A percentile compares a stretch with the other conserved stretches of the same genome.
phyloP scores from a whole-genome alignment of 2,797 vertebrate genomes.

The Euphonia xanthogaster region DNA sequence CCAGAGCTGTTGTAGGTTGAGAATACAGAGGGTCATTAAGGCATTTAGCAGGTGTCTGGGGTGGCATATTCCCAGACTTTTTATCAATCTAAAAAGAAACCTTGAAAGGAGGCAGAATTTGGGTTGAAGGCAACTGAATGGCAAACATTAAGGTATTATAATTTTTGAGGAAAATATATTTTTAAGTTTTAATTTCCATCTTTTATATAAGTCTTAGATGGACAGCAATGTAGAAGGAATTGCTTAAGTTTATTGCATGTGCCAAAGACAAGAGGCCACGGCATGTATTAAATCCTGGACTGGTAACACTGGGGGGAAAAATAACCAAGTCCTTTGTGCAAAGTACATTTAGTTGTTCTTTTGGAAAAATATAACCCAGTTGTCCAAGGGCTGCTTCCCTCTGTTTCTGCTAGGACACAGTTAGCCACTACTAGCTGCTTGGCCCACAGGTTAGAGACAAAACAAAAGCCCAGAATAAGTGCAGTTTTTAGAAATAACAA shows the following conservation, averaged over 20 bases:
- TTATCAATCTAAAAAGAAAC: neutral
- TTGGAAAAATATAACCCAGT: neutral
- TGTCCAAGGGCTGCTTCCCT: neutral
- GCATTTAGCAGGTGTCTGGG: neutral
- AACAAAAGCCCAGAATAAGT: neutral
- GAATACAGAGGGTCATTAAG: neutral
- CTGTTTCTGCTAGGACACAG: neutral
- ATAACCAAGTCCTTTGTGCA: neutral
- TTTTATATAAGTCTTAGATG: neutral
- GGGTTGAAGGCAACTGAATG: neutral
- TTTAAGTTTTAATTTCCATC: neutral
- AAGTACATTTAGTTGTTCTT: neutral
- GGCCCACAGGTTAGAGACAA: neutral
- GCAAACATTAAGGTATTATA: neutral
- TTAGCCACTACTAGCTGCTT: neutral
- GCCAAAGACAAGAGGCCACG: neutral
- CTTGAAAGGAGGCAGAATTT: neutral
- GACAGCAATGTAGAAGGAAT: neutral
- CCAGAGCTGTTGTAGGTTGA: neutral
- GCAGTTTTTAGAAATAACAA: neutral
- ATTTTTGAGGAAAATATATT: neutral
- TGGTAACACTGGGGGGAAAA: neutral
- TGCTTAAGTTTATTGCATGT: neutral
- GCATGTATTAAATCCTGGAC: neutral
- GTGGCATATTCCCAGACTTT: neutral